Evolutionary conservation across 2,888 invertebrate genomes (phyloP), one percentile per base, ranked within the genome.

Genomic region (Oscheius myriophilus): DNA sequence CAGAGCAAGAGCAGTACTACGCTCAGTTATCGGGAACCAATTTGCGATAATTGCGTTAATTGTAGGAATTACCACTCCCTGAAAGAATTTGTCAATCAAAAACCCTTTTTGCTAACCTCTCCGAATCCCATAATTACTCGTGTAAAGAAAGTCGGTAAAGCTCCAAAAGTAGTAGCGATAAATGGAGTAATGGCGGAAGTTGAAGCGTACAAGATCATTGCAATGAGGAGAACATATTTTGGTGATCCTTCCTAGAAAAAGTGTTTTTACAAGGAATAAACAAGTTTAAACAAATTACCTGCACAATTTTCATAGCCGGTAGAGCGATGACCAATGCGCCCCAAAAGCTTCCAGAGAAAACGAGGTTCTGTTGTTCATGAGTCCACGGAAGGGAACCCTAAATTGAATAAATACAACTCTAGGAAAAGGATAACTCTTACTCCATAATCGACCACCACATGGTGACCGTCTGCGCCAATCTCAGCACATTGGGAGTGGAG

Each of bases 291-390:
- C n/a, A n/a, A n/a, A n/a, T 23, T 23, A 51, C 57, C 54, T 78
- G 76, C 41, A 78, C 73, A 33, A 82, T 70, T 65, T 82, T 78
- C 67, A 82, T 80, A 14, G 81, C 76, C 7, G 82, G 82, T 1
- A 82, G 64, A 7, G 73, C 75, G 12, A 78, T 77, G 46, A 82
- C 58, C 7, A 81, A 66, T 16, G 80, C 73, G 23, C 82, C 82
- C 73, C 78, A 79, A 63, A 83, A 83, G 2, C 80, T 81, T 18
- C 81, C 82, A 18, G 77, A 72, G 69, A 82, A 80, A 45, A 82
- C 71, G 23, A 78, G 54, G 55, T 83, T 80, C 57, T 82, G 82
- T 52, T 78, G 71, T 23, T 64, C 65, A 18, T 70, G 72, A 49
- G 70, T 72, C 82, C 82, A 82, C 1, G 76, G 66, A 2, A 82